Evolutionary conservation across 2,113 vertebrate species (phyloP), one percentile per base, ranked within the genome.

Genomic region (Lagopus leucura): DNA sequence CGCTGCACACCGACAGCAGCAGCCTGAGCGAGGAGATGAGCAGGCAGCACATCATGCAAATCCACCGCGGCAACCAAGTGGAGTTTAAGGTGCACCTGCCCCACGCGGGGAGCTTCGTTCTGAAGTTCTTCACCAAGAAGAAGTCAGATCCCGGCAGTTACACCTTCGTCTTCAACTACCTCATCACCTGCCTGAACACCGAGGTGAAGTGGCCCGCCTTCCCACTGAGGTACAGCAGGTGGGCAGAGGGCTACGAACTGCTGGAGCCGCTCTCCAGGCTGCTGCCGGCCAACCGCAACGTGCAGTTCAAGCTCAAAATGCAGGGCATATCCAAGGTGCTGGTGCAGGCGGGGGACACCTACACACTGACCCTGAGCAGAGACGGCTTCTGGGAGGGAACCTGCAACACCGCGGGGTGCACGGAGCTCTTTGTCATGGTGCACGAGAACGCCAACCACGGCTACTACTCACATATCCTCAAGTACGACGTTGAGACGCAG

Each of bases 311-410:
- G 76, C 82, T 98, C 81, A 98, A 97, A 89, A 96, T 98, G 83
- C 98, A 97, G 0, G 96, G 98, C 2, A 15, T 98, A 3, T 97
- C 97, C 55, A 97, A 98, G 73, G 98, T 97, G 83, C 95, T 97
- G 14, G 96, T 98, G 32, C 94, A 97, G 82, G 98, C 97, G 19
- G 96, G 97, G 90, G 86, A 96, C 86, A 75, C 57, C 0, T 80
- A 95, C 87, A 95, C 97, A 2, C 97, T 98, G 82, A 97, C 93
- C 64, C 92, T 96, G 64, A 97, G 66, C 82, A 81, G 40, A 2
- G 98, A 97, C 34, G 98, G 94, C 55, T 98, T 83, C 96, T 98
- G 98, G 98, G 98, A 98, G 82, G 98, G 98, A 38, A 98, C 90
- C 70, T 98, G 97, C 93, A 98, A 85, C 96, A 98, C 98, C 0